Evolutionary conservation across 2,113 vertebrate genomes (phyloP).

Genomic region (Triplophysa siluroides): DNA sequence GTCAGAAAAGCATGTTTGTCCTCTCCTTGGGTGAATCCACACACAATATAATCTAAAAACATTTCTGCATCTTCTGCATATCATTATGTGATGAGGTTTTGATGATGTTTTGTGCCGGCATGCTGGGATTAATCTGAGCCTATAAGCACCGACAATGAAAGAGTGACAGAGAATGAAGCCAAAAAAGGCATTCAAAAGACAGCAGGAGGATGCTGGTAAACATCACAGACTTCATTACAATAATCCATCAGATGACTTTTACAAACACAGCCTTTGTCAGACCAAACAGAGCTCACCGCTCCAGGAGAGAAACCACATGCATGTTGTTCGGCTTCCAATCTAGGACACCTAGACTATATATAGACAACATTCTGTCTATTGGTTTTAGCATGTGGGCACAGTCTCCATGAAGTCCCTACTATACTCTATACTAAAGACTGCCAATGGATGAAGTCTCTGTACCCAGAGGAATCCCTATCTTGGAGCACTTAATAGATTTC

Average conservation of each 20-base stretch:
- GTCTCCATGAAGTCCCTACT: constrained; percentile 9
- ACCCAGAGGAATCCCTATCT: not conserved
- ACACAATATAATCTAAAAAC: constrained; percentile 14
- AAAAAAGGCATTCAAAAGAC: constrained; percentile 30
- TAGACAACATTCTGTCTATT: constrained; percentile 33
- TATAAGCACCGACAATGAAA: constrained; percentile 29
- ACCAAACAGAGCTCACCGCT: constrained; percentile 7
- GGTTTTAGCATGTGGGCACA: constrained; percentile 7
- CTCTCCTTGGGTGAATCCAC: constrained; percentile 5
- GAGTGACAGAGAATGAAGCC: not conserved
- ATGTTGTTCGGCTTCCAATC: constrained; percentile 13
- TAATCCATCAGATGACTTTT: constrained; percentile 24
- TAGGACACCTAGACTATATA: constrained; percentile 41
- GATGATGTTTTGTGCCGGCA: constrained; percentile 10
- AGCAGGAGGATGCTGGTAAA: constrained; percentile 37
- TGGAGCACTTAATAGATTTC: not conserved
- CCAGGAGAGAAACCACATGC: constrained; percentile 11
- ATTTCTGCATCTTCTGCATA: constrained; percentile 19
- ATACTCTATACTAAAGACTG: constrained; percentile 6
- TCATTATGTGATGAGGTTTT: constrained; percentile 28
- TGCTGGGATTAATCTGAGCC: constrained; percentile 34
- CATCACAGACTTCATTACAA: constrained; percentile 9
- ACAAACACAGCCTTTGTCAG: constrained; percentile 19
- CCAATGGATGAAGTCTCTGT: constrained; percentile 19
- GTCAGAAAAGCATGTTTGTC: constrained; percentile 29